Base-by-base conservation (phyloP, 1,140 invertebrate genomes). In the Maniola jurtina region DNA sequence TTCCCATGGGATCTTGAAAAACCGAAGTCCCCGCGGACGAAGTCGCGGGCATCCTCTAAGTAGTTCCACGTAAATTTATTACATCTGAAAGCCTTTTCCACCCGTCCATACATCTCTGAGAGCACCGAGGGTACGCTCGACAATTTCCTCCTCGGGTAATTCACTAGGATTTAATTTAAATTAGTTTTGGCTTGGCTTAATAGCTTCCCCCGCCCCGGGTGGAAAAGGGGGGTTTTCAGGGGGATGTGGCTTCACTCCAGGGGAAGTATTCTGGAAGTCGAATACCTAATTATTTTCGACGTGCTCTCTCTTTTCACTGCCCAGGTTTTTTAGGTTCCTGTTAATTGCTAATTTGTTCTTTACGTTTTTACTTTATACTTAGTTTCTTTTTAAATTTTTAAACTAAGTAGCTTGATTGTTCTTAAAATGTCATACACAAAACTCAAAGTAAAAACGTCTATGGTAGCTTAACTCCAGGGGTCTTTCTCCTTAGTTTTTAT, bases 101-200 rank as follows among this genome's bases (percentile, higher is more conserved):
- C 13, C 3, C 63, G 62, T 58, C 64, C 56, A 73, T 88, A 82
- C 81, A 57, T 76, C 76, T 82, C 80, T 75, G 76, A 80, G 79
- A 88, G 84, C 83, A 81, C 61, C 80, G 84, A 81, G 88, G 88
- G 87, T 84, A 77, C 81, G 84, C 85, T 88, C 86, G 88, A 88
- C 88, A 90, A 90, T 90, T 90, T 90, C 88, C 88, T 88, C 88
- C 77, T 90, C 87, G 83, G 89, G 90, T 91, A 91, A 91, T 91
- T 91, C 90, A 91, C 90, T 91, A 91, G 90, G 90, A 92, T 92
- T 92, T 92, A 92, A 92, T 92, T 92, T 92, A 92, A 92, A 92
- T 92, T 92, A 92, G 91, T 92, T 92, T 92, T 91, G 89, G 91
- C 89, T 91, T 90, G 89, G 91, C 91, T 91, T 91, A 91, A 91